Evolutionary conservation across 2,797 vertebrate genomes (phyloP).

Genomic region (Balearica regulorum): DNA sequence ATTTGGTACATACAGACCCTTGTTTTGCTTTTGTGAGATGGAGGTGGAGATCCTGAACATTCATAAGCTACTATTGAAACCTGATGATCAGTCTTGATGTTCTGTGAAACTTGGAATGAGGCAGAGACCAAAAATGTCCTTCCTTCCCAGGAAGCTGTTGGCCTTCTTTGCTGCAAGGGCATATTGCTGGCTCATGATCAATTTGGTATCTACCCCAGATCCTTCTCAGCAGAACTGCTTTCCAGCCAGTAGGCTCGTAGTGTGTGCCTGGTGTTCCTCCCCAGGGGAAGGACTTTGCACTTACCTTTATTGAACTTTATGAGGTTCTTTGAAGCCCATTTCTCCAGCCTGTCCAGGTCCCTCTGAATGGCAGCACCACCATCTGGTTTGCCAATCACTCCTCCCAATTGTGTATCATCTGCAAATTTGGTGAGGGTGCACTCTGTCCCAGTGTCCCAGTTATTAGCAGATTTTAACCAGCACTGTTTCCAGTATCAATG

Average conservation of each 20-base stretch:
- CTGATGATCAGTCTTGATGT: background rate
- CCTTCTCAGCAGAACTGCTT: background rate
- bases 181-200: background rate
- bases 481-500: background rate
- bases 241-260: background rate
- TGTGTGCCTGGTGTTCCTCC: background rate
- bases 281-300: background rate
- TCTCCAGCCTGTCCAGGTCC: background rate
- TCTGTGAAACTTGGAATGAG: background rate
- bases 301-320: background rate
- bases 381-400: background rate
- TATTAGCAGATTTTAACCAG: background rate
- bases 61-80: background rate
- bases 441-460: background rate
- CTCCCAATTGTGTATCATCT: background rate
- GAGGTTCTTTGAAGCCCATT: background rate
- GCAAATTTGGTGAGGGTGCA: background rate
- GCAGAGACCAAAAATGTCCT: background rate
- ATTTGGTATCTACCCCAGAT: background rate
- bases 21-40: background rate
- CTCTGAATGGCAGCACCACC: background rate
- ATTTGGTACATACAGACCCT: background rate
- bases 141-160: background rate
- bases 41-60: background rate
- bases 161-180: background rate